Conservation (phyloP, 2,113 vertebrate genomes). For the Meleagris gallopavo region DNA sequence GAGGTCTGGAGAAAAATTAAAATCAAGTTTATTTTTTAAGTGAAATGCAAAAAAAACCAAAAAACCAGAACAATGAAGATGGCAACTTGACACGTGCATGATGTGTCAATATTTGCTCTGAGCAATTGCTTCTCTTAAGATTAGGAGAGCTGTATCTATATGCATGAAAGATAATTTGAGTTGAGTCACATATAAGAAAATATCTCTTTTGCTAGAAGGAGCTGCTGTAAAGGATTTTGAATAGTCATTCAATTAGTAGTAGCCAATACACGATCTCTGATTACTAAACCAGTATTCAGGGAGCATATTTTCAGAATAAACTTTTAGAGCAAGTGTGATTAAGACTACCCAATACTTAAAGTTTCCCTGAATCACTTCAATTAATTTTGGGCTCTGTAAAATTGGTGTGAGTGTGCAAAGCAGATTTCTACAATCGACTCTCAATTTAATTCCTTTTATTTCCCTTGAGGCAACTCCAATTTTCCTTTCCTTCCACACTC, state of each 20-base stretch:
- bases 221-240: slow-evolving; percentile 8
- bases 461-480: neutral
- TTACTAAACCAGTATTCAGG: neutral
- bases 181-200: neutral
- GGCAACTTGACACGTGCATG: neutral
- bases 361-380: neutral
- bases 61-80: neutral
- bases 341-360: neutral
- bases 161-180: neutral
- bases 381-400: slow-evolving; percentile 21
- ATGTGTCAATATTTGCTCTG: slow-evolving; percentile 10
- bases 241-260: slow-evolving; percentile 4
- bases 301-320: slow-evolving; percentile 4
- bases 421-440: neutral
- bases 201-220: neutral
- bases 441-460: slow-evolving; percentile 3
- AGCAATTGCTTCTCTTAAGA: slow-evolving; percentile 2
- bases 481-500: neutral
- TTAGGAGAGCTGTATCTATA: neutral
- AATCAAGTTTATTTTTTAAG: neutral
- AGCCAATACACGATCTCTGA: slow-evolving; percentile 10
- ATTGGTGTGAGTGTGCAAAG: neutral
- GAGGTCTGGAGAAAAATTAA: neutral
- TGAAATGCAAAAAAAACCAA: neutral
- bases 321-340: neutral